These are phyloP conservation scores for Manacus vitellinus DNA, from an alignment of 2,113 vertebrate species.

Conservation along the genomic window DNA sequence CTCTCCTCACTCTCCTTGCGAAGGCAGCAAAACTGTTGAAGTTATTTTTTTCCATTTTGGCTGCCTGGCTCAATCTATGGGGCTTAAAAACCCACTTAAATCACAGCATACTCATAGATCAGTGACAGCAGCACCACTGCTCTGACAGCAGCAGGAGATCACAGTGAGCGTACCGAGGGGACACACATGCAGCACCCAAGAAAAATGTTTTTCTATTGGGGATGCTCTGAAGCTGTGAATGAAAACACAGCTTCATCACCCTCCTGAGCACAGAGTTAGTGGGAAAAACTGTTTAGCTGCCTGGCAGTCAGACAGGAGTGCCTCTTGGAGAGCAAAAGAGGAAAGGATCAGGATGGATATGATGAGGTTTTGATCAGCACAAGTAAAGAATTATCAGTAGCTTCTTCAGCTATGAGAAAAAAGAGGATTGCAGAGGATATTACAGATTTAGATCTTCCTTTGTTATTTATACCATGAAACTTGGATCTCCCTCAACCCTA, in stretches of 20 bases:
- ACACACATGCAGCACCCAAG: not conserved
- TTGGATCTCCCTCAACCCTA: not conserved
- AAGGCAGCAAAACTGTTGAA: not conserved
- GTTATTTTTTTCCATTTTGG: not conserved
- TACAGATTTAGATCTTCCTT: not conserved
- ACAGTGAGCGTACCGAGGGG: rapidly evolving
- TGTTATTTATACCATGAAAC: not conserved
- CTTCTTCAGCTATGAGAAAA: not conserved
- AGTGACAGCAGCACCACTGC: not conserved
- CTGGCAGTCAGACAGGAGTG: not conserved
- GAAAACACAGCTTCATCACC: not conserved
- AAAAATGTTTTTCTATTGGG: not conserved
- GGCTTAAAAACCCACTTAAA: not conserved
- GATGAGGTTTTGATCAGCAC: not conserved
- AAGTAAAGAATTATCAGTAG: not conserved
- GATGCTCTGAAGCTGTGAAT: not conserved
- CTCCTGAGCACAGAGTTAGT: not conserved
- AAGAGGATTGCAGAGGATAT: not conserved
- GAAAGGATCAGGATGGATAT: rapidly evolving
- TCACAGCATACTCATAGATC: not conserved
- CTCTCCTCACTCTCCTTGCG: not conserved
- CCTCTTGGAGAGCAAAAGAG: not conserved
- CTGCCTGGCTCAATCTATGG: not conserved
- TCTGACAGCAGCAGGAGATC: not conserved
- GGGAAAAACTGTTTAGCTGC: not conserved